A percentile compares a stretch with the other conserved stretches of the same genome.
Conservation (phyloP, 2,888 invertebrate genomes). For the Ligdia adustata region DNA sequence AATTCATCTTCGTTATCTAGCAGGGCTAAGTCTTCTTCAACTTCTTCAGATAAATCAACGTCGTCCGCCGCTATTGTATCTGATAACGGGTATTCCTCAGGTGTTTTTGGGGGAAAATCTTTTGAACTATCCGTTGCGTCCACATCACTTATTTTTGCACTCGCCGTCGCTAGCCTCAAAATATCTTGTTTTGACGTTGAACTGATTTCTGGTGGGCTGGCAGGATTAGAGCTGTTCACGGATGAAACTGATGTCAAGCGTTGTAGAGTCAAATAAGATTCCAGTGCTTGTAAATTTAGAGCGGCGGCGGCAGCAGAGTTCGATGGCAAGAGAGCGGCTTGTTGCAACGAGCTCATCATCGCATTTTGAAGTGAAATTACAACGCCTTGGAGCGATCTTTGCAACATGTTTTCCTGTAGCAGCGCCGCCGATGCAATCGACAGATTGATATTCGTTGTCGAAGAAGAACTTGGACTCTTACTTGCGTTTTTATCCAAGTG, state of each 20-base stretch:
- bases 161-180: conserved; percentile 85
- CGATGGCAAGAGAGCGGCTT: conserved; percentile 91
- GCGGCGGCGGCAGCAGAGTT: conserved; percentile 94
- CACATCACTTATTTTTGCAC: conserved; percentile 78
- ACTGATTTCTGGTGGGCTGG: conserved; percentile 60
- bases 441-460: conserved; percentile 69
- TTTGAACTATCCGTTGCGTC: conserved; percentile 67
- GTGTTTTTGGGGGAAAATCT: conserved; percentile 75
- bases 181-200: conserved; percentile 86
- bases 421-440: conserved; percentile 85
- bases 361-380: conserved; percentile 93
- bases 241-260: conserved; percentile 88
- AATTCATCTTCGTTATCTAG: conserved; percentile 90
- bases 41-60: conserved; percentile 88
- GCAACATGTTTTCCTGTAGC: conserved; percentile 86
- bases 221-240: conserved; percentile 66
- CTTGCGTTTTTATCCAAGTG: conserved; percentile 73
- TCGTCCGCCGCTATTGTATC: conserved; percentile 84
- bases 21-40: conserved; percentile 89
- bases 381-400: conserved; percentile 91
- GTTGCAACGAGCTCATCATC: conserved; percentile 92
- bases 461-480: conserved; percentile 72
- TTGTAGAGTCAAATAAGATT: conserved; percentile 93
- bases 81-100: conserved; percentile 77
- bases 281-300: conserved; percentile 92